These are phyloP conservation scores for Phasianus colchicus DNA, from an alignment of 2,113 vertebrate genomes.

Conservation along the genomic window DNA sequence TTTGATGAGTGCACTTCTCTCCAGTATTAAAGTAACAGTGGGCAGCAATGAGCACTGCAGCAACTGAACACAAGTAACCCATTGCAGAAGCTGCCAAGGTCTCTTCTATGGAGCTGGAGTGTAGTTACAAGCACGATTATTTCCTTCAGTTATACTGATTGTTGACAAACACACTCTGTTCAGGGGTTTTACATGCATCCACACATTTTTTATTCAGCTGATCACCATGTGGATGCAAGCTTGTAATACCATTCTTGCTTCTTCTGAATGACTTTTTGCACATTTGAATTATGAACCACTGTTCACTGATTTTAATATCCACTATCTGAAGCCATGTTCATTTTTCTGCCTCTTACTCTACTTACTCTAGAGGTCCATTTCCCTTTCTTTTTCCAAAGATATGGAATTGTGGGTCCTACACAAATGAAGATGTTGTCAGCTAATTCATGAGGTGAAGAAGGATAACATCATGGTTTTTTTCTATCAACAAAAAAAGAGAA, in stretches of 20 bases:
- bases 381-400: neutral
- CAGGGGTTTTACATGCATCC: neutral
- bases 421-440: neutral
- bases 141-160: neutral
- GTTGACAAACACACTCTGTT: neutral
- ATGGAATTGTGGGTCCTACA: neutral
- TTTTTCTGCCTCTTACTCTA: neutral
- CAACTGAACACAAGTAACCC: rapidly evolving
- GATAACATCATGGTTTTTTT: neutral
- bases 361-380: neutral
- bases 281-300: neutral
- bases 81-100: neutral
- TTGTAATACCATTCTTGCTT: neutral
- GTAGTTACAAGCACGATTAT: neutral
- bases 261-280: neutral
- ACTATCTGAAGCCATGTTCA: neutral
- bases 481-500: neutral
- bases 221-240: neutral
- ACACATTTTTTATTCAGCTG: neutral
- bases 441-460: neutral
- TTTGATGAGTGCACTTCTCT: neutral
- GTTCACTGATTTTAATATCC: neutral
- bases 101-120: neutral
- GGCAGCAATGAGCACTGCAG: neutral
- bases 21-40: neutral